Conservation (phyloP, 2,888 invertebrate species). For the Protula sp. region DNA sequence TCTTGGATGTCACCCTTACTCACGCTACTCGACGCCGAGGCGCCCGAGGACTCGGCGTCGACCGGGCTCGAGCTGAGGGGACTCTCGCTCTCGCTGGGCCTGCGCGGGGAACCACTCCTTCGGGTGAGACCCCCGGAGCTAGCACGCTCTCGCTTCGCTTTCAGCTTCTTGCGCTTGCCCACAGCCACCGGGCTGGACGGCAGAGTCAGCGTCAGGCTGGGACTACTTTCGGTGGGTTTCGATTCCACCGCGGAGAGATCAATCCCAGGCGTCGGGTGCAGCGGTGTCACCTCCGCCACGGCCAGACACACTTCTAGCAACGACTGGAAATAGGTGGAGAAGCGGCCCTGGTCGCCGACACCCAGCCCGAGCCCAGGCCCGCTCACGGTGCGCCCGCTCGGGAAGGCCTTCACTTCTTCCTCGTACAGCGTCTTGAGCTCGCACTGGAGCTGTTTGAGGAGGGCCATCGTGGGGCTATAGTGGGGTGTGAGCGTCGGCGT, state of each 20-base stretch:
- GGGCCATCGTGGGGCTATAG: constrained; percentile 34
- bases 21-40: neutral
- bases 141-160: constrained; percentile 36
- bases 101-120: neutral
- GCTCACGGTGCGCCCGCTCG: constrained; percentile 29
- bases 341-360: constrained; percentile 40
- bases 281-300: constrained; percentile 35
- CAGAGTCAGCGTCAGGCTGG: neutral
- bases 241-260: neutral
- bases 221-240: neutral
- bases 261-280: constrained; percentile 4
- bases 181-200: constrained; percentile 32
- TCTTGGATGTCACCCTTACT: neutral
- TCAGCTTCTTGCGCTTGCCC: constrained; percentile 46
- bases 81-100: constrained; percentile 12
- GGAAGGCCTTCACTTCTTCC: constrained; percentile 43
- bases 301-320: constrained; percentile 46
- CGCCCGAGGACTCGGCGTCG: neutral
- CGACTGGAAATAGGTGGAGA: constrained; percentile 49
- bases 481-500: constrained; percentile 28
- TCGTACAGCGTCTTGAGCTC: constrained; percentile 46
- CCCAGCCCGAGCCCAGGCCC: constrained; percentile 41
- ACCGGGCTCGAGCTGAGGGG: neutral
- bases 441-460: constrained; percentile 37
- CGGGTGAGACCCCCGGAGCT: constrained; percentile 9